Conservation (phyloP, 2,888 invertebrate genomes). For the Philopedon plagiatum region DNA sequence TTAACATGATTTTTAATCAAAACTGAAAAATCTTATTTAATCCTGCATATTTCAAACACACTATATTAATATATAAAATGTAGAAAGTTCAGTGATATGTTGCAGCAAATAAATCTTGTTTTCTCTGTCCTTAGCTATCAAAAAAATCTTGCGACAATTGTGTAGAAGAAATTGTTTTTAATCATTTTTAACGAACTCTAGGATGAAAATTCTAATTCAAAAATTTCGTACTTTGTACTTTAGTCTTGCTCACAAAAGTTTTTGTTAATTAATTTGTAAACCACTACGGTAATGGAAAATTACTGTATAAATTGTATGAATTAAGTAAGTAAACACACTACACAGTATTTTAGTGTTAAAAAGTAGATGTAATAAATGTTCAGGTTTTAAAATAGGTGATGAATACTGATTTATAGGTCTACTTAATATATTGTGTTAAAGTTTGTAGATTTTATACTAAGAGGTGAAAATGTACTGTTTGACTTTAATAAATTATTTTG, state of each 20-base stretch:
- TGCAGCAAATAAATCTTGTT: too few species aligned
- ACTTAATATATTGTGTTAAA: slow-evolving; percentile 1
- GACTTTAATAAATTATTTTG: slow-evolving; percentile 19
- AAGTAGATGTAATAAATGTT: neutral
- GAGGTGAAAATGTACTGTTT: neutral
- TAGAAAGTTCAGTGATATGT: too few species aligned
- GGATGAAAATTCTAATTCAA: too few species aligned
- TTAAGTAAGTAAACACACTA: slow-evolving; percentile 1
- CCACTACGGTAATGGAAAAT: neutral
- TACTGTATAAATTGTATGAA: neutral
- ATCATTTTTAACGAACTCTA: too few species aligned
- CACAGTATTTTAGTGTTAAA: slow-evolving; percentile 13
- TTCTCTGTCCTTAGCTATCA: too few species aligned
- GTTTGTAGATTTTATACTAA: slow-evolving; percentile 5
- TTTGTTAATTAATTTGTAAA: neutral
- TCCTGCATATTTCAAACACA: too few species aligned
- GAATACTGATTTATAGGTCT: slow-evolving; percentile 1
- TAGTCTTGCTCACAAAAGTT: neutral
- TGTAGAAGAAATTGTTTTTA: too few species aligned
- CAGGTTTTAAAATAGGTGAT: neutral
- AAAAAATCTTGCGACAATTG: too few species aligned
- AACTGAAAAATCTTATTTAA: too few species aligned
- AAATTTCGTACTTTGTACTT: neutral
- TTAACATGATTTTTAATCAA: neutral
- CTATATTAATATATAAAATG: too few species aligned